Evolutionary conservation across 2,113 vertebrate species (phyloP).

Genomic region (Burhinus oedicnemus): DNA sequence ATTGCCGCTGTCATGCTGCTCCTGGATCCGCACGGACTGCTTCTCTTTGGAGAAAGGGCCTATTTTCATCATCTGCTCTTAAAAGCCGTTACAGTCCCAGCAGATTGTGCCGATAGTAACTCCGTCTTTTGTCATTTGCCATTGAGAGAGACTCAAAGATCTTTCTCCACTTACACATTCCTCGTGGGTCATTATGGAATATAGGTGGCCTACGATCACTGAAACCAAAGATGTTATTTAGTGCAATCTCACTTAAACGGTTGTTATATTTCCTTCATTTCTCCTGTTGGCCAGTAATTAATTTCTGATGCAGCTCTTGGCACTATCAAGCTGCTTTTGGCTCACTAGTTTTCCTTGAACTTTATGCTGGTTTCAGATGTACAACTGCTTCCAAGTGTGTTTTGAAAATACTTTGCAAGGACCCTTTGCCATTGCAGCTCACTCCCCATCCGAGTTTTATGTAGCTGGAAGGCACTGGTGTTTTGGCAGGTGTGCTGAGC

Average conservation of each 20-base stretch:
- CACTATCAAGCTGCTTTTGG: background rate
- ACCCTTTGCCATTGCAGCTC: background rate
- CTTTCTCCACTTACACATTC: background rate
- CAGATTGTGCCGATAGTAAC: background rate
- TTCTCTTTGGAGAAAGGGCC: background rate
- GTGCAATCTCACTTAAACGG: background rate
- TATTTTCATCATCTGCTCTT: background rate
- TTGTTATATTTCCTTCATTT: background rate
- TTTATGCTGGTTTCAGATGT: background rate
- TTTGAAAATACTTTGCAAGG: background rate
- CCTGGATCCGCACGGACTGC: fast-evolving
- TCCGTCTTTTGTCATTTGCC: background rate
- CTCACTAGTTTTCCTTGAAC: background rate
- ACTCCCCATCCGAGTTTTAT: background rate
- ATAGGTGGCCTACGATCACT: background rate
- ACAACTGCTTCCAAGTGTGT: background rate
- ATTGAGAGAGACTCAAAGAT: background rate
- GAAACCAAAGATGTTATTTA: background rate
- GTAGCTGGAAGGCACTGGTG: too few relatives aligned
- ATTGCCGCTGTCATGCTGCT: background rate
- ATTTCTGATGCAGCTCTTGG: background rate
- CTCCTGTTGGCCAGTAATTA: background rate
- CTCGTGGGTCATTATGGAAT: background rate
- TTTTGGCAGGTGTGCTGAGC: background rate
- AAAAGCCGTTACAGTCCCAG: background rate